Evolutionary conservation across 2,113 vertebrate species (phyloP).

Genomic region (Sprattus sprattus): DNA sequence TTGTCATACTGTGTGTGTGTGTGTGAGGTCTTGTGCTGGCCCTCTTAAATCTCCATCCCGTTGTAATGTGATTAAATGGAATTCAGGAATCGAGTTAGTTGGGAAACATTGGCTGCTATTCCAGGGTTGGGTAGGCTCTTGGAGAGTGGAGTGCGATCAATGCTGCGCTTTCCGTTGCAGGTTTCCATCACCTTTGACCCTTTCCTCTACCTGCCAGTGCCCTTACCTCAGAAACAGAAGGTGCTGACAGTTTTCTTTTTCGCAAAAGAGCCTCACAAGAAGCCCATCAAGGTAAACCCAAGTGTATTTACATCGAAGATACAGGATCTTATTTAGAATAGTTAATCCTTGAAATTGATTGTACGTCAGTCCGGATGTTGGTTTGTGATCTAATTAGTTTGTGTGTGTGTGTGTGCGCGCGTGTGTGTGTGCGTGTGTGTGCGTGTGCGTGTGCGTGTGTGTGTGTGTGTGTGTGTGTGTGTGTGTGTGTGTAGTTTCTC

Average conservation of each 20-base stretch:
- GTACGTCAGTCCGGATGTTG: background rate
- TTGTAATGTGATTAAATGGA: slow-evolving; percentile 1
- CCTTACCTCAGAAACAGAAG: slow-evolving; percentile 96
- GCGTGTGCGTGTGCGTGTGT: no score
- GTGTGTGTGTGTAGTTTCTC: slow-evolving; percentile 76
- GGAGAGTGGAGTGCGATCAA: background rate
- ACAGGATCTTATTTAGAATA: background rate
- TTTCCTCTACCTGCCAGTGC: slow-evolving; percentile 94
- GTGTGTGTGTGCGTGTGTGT: background rate
- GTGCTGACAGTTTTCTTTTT: slow-evolving; percentile 94
- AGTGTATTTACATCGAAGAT: background rate
- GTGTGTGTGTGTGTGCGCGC: background rate
- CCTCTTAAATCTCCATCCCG: background rate
- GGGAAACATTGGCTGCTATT: background rate
- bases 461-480: background rate
- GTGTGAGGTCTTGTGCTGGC: background rate
- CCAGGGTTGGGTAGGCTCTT: background rate
- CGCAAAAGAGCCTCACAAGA: slow-evolving; percentile 94
- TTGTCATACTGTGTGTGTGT: background rate
- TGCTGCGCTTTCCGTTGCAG: slow-evolving; percentile 60
- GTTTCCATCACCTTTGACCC: slow-evolving; percentile 98
- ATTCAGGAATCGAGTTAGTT: background rate
- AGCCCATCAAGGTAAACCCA: slow-evolving; percentile 87
- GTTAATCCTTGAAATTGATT: background rate
- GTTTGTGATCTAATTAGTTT: background rate